Evolutionary conservation across 1,140 invertebrate species (phyloP).

Genomic region (Zaprionus taronus): DNA sequence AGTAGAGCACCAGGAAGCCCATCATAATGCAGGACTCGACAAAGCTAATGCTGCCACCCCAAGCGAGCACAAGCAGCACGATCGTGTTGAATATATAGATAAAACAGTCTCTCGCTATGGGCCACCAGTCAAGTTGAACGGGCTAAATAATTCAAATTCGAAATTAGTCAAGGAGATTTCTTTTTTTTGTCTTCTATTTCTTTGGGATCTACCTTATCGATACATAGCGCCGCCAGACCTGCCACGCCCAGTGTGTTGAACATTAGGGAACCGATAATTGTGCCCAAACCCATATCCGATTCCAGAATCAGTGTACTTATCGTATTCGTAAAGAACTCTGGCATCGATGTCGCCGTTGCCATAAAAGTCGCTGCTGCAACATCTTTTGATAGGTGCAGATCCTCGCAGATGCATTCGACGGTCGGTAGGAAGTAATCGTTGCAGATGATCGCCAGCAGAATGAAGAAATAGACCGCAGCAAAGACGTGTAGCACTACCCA

Average conservation of each 20-base stretch:
- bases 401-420: slow-evolving; percentile 91
- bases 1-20: slow-evolving; percentile 89
- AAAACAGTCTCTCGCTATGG: slow-evolving; percentile 92
- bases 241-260: slow-evolving; percentile 95
- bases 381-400: slow-evolving; percentile 90
- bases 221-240: slow-evolving; percentile 91
- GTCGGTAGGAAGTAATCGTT: slow-evolving; percentile 94
- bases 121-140: slow-evolving; percentile 92
- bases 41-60: slow-evolving; percentile 92
- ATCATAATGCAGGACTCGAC: slow-evolving; percentile 90
- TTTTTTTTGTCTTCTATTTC: neutral
- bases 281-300: slow-evolving; percentile 91
- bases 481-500: slow-evolving; percentile 90
- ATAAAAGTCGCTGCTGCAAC: slow-evolving; percentile 96
- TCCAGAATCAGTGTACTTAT: slow-evolving; percentile 92
- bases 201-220: slow-evolving; percentile 86
- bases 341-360: slow-evolving; percentile 94
- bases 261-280: slow-evolving; percentile 94
- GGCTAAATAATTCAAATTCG: slow-evolving; percentile 86
- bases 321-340: slow-evolving; percentile 95
- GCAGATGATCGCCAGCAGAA: slow-evolving; percentile 92
- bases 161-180: neutral
- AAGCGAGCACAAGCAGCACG: slow-evolving; percentile 90
- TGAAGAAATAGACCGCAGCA: slow-evolving; percentile 91
- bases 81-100: slow-evolving; percentile 92